Percentiles rank a stretch among this genome's conserved stretches.
These are phyloP conservation scores for Lasioglossum oenotherae DNA, from an alignment of 2,888 invertebrate genomes.

Conservation along the genomic window DNA sequence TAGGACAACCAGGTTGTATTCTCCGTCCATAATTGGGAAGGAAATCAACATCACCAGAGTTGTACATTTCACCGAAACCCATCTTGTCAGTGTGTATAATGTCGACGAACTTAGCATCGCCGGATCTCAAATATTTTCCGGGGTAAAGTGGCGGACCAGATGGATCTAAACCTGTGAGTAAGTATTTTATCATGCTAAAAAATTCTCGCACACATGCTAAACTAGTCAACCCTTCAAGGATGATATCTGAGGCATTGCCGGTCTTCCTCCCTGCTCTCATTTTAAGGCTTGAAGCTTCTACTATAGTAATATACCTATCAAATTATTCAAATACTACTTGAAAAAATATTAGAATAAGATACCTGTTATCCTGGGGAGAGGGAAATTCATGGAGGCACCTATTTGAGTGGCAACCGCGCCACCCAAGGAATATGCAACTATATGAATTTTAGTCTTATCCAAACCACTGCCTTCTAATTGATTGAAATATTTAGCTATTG, in stretches of 20 bases:
- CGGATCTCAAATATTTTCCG: conserved; percentile 75
- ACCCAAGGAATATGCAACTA: conserved; percentile 79
- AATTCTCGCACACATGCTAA: too few relatives aligned
- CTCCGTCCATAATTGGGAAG: conserved; percentile 85
- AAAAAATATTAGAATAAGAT: conserved; percentile 8
- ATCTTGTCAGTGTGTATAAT: conserved; percentile 85
- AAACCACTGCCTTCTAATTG: conserved; percentile 67
- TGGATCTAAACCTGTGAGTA: conserved; percentile 84
- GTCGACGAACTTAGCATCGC: conserved; percentile 85
- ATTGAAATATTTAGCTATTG: conserved; percentile 68
- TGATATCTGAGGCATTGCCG: neutral
- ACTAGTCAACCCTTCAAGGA: neutral
- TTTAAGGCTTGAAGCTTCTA: neutral
- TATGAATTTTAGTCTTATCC: conserved; percentile 66
- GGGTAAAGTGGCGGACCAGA: conserved; percentile 85
- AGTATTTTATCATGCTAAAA: neutral
- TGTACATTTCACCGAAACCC: conserved; percentile 81
- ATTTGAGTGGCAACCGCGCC: conserved; percentile 71
- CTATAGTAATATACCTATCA: neutral
- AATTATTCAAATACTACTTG: neutral
- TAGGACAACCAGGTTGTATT: conserved; percentile 85
- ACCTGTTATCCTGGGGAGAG: conserved; percentile 75
- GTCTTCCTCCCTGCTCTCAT: neutral
- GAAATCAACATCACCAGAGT: conserved; percentile 84
- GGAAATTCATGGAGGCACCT: conserved; percentile 51